Evolutionary conservation across 2,113 vertebrate genomes (phyloP).

Genomic region (Lasiurus borealis): DNA sequence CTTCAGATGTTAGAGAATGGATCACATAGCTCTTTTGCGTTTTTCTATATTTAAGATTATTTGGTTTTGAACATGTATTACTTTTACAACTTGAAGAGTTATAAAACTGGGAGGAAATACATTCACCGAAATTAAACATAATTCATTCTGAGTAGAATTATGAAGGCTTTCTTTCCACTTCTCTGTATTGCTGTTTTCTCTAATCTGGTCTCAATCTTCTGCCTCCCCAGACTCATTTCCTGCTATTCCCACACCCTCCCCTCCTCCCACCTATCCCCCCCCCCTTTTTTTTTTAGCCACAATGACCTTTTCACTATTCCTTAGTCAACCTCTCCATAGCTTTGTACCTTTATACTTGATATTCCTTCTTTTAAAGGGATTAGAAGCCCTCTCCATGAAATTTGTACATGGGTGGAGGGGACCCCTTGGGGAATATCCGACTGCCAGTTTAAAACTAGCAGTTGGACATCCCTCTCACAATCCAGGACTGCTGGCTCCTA

Average conservation of each 20-base stretch:
- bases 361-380: neutral
- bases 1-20: conserved; percentile 11
- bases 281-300: conserved; percentile 4
- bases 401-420: no score
- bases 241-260: neutral
- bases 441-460: no score
- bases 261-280: neutral
- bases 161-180: conserved; percentile 11
- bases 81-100: conserved; percentile 6
- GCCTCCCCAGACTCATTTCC: neutral
- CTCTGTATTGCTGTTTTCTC: conserved; percentile 44
- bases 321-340: neutral
- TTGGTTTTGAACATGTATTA: conserved; percentile 33
- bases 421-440: no score
- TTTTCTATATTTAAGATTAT: conserved; percentile 51
- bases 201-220: neutral
- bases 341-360: neutral
- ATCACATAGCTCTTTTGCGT: neutral
- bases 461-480: no score
- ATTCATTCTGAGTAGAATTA: neutral
- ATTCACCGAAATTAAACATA: conserved; percentile 11
- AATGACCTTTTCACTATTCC: neutral
- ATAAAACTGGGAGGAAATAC: conserved; percentile 41
- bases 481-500: no score
- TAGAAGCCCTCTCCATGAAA: no score